phyloP scores from a whole-genome alignment of 2,797 vertebrate species.

The Cynodonichthys magdalenae region DNA sequence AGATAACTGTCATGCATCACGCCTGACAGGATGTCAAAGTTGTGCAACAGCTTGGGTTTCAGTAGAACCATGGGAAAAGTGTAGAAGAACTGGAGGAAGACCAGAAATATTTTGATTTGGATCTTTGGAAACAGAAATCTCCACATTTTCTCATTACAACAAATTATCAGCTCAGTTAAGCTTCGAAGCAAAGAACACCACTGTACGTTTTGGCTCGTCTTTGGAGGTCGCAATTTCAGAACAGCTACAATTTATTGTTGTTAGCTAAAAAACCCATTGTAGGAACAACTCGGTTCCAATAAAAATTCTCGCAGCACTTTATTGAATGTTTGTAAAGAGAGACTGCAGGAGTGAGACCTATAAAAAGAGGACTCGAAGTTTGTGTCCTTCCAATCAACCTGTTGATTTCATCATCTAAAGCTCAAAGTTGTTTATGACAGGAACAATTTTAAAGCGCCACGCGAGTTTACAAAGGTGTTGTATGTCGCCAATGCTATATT shows the following conservation, averaged over 20 bases:
- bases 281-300: slow-evolving; percentile 1
- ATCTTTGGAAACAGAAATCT: slow-evolving; percentile 10
- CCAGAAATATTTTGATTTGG: slow-evolving; percentile 13
- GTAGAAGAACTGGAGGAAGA: slow-evolving; percentile 29
- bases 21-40: slow-evolving; percentile 35
- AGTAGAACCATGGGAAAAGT: slow-evolving; percentile 26
- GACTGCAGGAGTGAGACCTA: slow-evolving; percentile 35
- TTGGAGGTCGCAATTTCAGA: slow-evolving; percentile 25
- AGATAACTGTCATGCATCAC: slow-evolving; percentile 19
- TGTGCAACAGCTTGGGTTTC: slow-evolving; percentile 46
- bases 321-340: slow-evolving; percentile 13
- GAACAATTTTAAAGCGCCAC: slow-evolving; percentile 62
- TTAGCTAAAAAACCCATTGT: not conserved
- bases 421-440: slow-evolving; percentile 61
- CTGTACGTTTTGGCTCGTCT: slow-evolving; percentile 14
- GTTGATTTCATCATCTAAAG: slow-evolving; percentile 56
- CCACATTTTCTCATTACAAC: slow-evolving; percentile 5
- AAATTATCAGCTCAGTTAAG: slow-evolving; percentile 7
- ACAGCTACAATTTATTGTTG: not conserved
- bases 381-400: slow-evolving; percentile 53
- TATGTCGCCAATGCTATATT: slow-evolving; percentile 68
- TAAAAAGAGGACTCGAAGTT: slow-evolving; percentile 43
- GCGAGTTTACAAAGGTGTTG: slow-evolving; percentile 60
- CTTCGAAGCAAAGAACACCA: not conserved
- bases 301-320: slow-evolving; percentile 15